Evolutionary conservation across 2,113 vertebrate genomes (phyloP).

Genomic region (Calyptomena viridis): DNA sequence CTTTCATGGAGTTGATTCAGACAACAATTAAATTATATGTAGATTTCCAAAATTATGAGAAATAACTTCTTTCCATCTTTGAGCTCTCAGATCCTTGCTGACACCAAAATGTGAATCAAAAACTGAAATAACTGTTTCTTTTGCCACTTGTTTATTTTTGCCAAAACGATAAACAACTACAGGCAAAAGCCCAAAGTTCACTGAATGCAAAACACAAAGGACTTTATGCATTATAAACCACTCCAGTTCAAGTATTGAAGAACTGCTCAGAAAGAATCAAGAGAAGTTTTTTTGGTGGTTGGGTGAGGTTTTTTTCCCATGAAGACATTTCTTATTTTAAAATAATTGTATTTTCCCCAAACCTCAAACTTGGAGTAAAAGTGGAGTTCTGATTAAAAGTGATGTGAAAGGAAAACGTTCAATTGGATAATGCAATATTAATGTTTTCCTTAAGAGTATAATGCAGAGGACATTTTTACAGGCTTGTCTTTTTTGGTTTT

Average conservation of each 20-base stretch:
- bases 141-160: background rate
- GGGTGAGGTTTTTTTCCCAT: background rate
- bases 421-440: conserved; percentile 29
- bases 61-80: background rate
- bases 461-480: background rate
- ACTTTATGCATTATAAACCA: background rate
- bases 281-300: background rate
- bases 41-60: background rate
- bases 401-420: conserved; percentile 50
- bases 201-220: background rate
- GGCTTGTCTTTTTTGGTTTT: background rate
- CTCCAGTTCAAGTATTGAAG: background rate
- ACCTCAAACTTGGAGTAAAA: conserved; percentile 38
- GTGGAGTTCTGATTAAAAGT: conserved; percentile 46
- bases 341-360: conserved; percentile 47
- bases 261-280: background rate
- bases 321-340: conserved; percentile 31
- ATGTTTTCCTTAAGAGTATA: background rate
- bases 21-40: background rate
- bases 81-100: background rate
- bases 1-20: background rate
- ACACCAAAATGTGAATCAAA: background rate
- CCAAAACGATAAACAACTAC: background rate
- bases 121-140: conserved; percentile 7
- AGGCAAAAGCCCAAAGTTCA: background rate